phyloP scores from a whole-genome alignment of 2,797 vertebrate genomes.

The Meda fulgida region DNA sequence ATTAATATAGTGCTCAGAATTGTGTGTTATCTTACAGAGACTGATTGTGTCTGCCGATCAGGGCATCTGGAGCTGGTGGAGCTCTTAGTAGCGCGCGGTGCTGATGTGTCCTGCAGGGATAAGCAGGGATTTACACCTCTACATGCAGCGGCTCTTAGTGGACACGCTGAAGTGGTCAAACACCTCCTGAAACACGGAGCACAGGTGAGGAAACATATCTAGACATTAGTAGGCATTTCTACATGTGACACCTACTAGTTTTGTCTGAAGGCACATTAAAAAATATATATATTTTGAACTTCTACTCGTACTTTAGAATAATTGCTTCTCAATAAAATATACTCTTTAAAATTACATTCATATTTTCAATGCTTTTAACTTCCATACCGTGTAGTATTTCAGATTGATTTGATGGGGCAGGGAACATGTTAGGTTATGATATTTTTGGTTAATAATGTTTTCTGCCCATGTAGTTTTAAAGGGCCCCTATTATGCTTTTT shows the following conservation, averaged over 20 bases:
- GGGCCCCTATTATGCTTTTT: no score
- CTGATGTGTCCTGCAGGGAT: conserved; percentile 91
- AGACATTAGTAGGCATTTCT: not conserved
- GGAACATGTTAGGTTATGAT: not conserved
- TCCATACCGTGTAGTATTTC: not conserved
- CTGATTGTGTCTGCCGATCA: conserved; percentile 59
- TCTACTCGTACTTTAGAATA: not conserved
- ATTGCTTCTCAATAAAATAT: not conserved
- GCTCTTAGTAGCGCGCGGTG: conserved; percentile 90
- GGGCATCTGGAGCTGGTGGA: conserved; percentile 94
- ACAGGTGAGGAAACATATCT: conserved; percentile 78
- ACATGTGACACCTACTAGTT: not conserved
- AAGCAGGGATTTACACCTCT: conserved; percentile 94
- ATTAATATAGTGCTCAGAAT: not conserved
- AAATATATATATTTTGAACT: no score
- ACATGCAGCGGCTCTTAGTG: conserved; percentile 91
- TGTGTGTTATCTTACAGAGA: not conserved
- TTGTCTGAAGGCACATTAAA: not conserved
- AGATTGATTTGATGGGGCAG: not conserved
- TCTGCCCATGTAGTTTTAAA: not conserved
- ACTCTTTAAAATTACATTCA: not conserved
- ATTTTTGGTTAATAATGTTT: not conserved
- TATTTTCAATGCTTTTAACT: not conserved
- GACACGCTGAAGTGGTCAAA: conserved; percentile 92
- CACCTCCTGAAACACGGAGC: conserved; percentile 90